Conservation (phyloP, 2,797 vertebrate genomes). For the Dendrocincla fuliginosa region DNA sequence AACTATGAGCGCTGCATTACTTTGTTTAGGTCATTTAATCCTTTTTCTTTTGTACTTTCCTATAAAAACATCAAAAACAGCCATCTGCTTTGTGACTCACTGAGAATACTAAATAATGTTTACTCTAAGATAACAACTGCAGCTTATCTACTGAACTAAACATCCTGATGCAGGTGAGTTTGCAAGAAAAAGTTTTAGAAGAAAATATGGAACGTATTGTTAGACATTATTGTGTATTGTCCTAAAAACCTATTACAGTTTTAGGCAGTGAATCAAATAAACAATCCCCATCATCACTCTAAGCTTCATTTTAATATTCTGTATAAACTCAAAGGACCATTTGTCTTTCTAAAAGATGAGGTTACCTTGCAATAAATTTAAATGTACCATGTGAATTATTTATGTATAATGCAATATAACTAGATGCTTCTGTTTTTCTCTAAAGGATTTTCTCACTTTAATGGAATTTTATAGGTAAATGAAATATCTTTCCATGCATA, state of each 20-base stretch:
- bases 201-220: neutral
- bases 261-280: neutral
- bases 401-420: neutral
- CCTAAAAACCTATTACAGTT: neutral
- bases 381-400: neutral
- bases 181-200: neutral
- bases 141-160: neutral
- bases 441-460: neutral
- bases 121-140: neutral
- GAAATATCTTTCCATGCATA: neutral
- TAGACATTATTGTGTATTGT: neutral
- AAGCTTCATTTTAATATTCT: neutral
- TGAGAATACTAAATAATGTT: neutral
- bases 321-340: neutral
- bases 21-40: neutral
- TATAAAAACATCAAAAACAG: neutral
- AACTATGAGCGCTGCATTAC: neutral
- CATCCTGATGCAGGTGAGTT: neutral
- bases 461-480: neutral
- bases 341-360: constrained; percentile 6
- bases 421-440: neutral
- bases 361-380: neutral
- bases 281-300: neutral
- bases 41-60: neutral
- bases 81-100: neutral